phyloP scores from a whole-genome alignment of 2,113 vertebrate species.

The Myrmecophaga tridactyla region DNA sequence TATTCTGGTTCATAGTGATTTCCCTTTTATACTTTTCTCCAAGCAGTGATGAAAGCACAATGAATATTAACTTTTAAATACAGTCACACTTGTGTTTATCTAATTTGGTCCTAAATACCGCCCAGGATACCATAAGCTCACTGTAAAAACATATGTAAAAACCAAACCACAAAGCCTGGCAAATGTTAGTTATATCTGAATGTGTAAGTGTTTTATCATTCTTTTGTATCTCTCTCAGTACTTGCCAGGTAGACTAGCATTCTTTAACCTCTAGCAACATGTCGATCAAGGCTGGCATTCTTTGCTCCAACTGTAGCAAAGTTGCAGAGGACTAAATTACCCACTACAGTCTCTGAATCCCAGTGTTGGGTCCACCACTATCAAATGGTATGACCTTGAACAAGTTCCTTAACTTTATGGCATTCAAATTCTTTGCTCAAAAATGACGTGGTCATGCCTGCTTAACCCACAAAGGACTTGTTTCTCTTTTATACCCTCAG shows the following conservation, averaged over 20 bases:
- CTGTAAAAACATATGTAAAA: not conserved
- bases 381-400: slow-evolving; percentile 4
- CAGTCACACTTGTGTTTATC: not conserved
- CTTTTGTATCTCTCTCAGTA: not conserved
- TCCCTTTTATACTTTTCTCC: not conserved
- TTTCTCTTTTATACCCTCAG: not conserved
- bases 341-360: not conserved
- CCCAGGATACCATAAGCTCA: not conserved
- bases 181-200: not conserved
- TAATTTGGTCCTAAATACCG: not conserved
- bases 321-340: not conserved
- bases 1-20: not conserved
- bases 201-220: not conserved
- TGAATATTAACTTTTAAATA: slow-evolving; percentile 13
- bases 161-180: not conserved
- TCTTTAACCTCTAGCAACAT: not conserved
- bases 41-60: not conserved
- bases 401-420: not conserved
- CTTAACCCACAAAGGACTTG: not conserved
- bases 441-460: not conserved
- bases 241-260: not conserved
- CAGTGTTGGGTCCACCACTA: not conserved
- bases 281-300: not conserved
- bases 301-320: not conserved
- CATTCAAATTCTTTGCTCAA: not conserved